Evolutionary conservation across 1,140 invertebrate species (phyloP).

Genomic region (Pseudomyrmex pallidus): DNA sequence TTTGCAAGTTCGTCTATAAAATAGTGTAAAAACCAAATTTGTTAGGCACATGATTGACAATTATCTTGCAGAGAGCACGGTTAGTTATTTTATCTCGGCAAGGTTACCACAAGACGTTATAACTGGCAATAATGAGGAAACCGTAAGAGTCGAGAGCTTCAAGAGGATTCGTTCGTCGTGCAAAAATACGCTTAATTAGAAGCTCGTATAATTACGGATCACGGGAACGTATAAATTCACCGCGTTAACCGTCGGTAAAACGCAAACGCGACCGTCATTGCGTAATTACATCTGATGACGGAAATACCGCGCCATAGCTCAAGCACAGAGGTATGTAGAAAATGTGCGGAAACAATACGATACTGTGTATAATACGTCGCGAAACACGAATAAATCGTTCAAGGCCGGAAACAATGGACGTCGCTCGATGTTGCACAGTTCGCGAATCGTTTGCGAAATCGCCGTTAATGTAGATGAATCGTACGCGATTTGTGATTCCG

Average conservation of each 20-base stretch:
- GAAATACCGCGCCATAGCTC: conserved; percentile 23
- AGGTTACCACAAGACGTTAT: too few species aligned
- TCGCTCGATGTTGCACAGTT: neutral
- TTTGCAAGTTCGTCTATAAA: too few species aligned
- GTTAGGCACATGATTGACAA: too few species aligned
- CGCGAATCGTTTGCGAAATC: neutral
- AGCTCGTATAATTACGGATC: conserved; percentile 11
- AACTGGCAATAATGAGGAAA: too few species aligned
- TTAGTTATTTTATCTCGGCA: too few species aligned
- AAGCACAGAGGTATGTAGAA: conserved; percentile 22
- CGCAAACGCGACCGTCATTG: conserved; percentile 27
- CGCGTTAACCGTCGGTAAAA: neutral
- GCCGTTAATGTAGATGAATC: neutral
- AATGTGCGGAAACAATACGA: conserved; percentile 42
- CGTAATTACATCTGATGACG: conserved; percentile 49
- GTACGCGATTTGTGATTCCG: neutral
- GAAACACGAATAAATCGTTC: conserved; percentile 21
- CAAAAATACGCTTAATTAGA: conserved; percentile 22
- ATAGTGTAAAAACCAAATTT: too few species aligned
- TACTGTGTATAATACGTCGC: conserved; percentile 13
- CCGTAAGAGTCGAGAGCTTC: neutral
- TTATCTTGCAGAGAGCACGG: too few species aligned
- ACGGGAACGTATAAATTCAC: conserved; percentile 1
- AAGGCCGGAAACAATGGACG: neutral
- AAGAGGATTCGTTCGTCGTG: neutral